These are phyloP conservation scores for Drosophila algonquin DNA, from an alignment of 2,888 invertebrate genomes.

Conservation along the genomic window DNA sequence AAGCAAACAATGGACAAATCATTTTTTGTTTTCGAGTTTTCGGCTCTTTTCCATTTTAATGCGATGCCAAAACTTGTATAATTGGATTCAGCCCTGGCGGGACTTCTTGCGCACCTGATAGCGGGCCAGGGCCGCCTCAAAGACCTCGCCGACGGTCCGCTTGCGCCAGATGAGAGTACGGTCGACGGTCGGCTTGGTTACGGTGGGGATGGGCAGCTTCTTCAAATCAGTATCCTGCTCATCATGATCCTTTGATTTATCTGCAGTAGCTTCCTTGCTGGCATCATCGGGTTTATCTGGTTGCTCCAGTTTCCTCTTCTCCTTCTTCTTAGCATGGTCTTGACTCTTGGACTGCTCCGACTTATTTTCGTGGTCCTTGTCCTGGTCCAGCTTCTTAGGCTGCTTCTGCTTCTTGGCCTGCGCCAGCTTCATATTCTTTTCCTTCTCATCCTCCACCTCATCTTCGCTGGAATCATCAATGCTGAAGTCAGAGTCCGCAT, in stretches of 20 bases:
- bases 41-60: slow-evolving; percentile 24
- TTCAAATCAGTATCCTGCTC: background rate
- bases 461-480: slow-evolving; percentile 85
- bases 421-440: slow-evolving; percentile 1
- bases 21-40: slow-evolving; percentile 22
- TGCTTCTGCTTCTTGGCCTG: slow-evolving; percentile 17
- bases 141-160: slow-evolving; percentile 91
- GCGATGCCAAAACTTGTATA: slow-evolving; percentile 17
- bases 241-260: slow-evolving; percentile 3
- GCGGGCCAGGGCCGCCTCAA: slow-evolving; percentile 90
- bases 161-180: slow-evolving; percentile 89
- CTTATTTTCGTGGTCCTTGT: slow-evolving; percentile 26
- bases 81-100: slow-evolving; percentile 76
- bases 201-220: slow-evolving; percentile 19
- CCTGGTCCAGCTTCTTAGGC: slow-evolving; percentile 51
- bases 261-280: background rate
- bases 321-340: slow-evolving; percentile 9
- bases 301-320: background rate
- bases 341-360: background rate
- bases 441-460: slow-evolving; percentile 58
- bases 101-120: slow-evolving; percentile 90
- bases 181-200: slow-evolving; percentile 44
- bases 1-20: slow-evolving; percentile 39
- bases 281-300: background rate
- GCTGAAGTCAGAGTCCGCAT: slow-evolving; percentile 90